Evolutionary conservation across 2,113 vertebrate species (phyloP), one percentile per base, ranked within the genome.

Genomic region (Eubucco bourcierii): DNA sequence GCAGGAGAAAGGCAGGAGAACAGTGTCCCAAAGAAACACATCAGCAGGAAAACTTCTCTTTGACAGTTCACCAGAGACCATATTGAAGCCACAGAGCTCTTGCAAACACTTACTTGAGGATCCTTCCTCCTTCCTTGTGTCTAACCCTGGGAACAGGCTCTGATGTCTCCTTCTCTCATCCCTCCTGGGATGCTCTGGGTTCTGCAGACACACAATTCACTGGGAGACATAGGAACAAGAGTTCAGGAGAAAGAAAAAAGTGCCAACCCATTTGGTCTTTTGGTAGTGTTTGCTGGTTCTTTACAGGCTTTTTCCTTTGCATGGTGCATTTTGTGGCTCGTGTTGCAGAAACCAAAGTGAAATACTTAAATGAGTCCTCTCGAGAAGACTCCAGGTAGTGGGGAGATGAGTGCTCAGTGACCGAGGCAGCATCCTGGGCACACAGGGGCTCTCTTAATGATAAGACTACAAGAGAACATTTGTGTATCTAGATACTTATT

Each of bases 401-500:
- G 27, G 39, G 67, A 72, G 33, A 18, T 68, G n/a, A 44, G 39
- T 58, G 74, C 63, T 52, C 47, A 65, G 66, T 44, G 73, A 65
- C 59, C 74, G 70, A 52, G 8, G 67, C 52, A 83, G 80, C 46
- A 80, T 67, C 89, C 78, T 56, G 47, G 33, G 29, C 80, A 46
- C 77, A 60, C 71, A 46, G 46, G 74, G 27, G 20, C 92, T 93
- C 66, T 55, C 0, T 0, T 27, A 55, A 41, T 7, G 65, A 53
- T 88, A 83, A 88, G 37, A 71, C 58, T 94, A 79, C 67, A 93
- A 71, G 85, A 59, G 68, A 82, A 52, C 67, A 90, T 87, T 90
- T 71, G 34, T 86, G 83, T 92, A 33, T 58, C 67, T 56, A 60
- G 27, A 34, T 74, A 77, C 71, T 56, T 79, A 63, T 37, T 70